Evolutionary conservation across 2,113 vertebrate genomes (phyloP), one percentile per base, ranked within the genome.

Genomic region (Pedetes capensis): DNA sequence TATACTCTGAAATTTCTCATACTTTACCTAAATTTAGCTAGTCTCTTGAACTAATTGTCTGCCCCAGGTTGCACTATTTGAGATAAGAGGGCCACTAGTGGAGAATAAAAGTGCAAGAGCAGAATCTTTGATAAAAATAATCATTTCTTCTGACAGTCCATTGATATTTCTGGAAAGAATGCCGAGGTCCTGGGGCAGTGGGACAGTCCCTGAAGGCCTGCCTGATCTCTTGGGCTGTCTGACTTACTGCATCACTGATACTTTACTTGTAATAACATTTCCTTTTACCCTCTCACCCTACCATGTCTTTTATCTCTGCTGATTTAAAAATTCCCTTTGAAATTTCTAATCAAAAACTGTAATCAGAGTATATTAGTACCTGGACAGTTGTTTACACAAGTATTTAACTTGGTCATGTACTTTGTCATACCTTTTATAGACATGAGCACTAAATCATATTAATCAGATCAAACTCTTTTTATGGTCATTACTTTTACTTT

Each of bases 291-390:
- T 68, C 80, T 55, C 34, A 59, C 37, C 12, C 25, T 47, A 27
- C 14, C 44, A 25, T 53, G 68, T 18, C 23, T 74, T 66, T 93
- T 66, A 53, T 81, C 29, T 69, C 32, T 47, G 37, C 8, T 71
- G 59, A 59, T 53, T 82, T 49, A 55, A 88, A 87, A 55, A 34
- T 75, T 85, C 8, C 51, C 61, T 66, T 92, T 82, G 17, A 39
- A 89, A 76, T 72, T 47, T 75, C 68, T 89, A 69, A 82, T 89
- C 66, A 89, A 88, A 57, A 89, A 61, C 27, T 68, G 13, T 92
- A 18, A 11, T 57, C 53, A 63, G 61, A 20, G 11, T 87, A 27
- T 72, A 53, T 59, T 57, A 66, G 27, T 57, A 53, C 47, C 18
- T 44, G 3, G 25, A 44, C 29, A 37, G 49, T 87, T 89, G 61